Percentiles rank a stretch among this genome's conserved stretches.
phyloP scores from a whole-genome alignment of 1,140 invertebrate species.

The Leptinotarsa defecta region DNA sequence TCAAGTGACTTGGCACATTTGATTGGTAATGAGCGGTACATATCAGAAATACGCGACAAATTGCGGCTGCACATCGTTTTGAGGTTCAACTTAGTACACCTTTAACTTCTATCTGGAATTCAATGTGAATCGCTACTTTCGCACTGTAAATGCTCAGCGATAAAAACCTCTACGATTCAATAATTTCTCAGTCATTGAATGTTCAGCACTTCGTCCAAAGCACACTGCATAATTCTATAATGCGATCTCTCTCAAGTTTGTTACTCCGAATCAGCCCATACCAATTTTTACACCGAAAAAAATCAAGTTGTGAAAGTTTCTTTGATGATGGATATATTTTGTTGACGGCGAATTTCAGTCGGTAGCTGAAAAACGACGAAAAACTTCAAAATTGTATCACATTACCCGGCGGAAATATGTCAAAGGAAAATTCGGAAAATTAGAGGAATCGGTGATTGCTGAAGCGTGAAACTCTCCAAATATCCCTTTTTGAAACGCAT shows the following conservation, averaged over 20 bases:
- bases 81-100: no score
- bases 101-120: no score
- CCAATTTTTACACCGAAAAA: neutral
- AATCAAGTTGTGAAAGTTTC: neutral
- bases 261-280: neutral
- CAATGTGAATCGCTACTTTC: no score
- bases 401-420: neutral
- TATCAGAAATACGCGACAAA: no score
- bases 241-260: neutral
- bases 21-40: no score
- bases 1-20: no score
- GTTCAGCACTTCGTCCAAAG: no score
- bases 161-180: no score
- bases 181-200: no score
- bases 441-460: neutral
- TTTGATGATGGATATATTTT: neutral
- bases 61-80: no score
- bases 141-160: no score
- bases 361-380: neutral
- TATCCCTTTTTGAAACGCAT: neutral
- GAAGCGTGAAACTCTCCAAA: neutral
- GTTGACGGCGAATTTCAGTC: neutral
- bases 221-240: neutral
- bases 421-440: conserved; percentile 8
- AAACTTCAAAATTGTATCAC: neutral